Evolutionary conservation across 1,140 invertebrate genomes (phyloP).

Genomic region (Euura saliciscinereae): DNA sequence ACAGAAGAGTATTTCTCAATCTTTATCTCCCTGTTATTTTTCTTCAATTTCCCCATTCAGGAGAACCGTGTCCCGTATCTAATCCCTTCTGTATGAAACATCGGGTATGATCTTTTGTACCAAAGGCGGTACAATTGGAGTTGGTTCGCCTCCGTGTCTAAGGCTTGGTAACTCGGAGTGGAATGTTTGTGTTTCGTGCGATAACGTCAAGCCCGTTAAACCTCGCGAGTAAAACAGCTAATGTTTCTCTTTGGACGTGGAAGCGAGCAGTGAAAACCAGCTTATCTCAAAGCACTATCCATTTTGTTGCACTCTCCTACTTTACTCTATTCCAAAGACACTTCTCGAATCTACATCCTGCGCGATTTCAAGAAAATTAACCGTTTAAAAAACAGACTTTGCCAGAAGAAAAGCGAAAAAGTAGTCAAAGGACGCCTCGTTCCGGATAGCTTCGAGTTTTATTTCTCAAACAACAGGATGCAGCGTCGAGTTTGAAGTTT

Average conservation of each 20-base stretch:
- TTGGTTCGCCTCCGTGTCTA: too few relatives aligned
- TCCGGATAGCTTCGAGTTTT: too few relatives aligned
- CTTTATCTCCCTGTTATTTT: background rate
- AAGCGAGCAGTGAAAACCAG: background rate
- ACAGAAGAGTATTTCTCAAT: background rate
- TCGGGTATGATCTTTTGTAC: too few relatives aligned
- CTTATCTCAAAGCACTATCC: constrained; percentile 1
- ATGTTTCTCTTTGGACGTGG: background rate
- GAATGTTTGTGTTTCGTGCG: background rate
- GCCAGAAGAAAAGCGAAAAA: too few relatives aligned
- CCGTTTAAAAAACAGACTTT: too few relatives aligned
- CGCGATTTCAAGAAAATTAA: too few relatives aligned
- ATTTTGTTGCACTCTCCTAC: background rate
- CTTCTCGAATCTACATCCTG: too few relatives aligned
- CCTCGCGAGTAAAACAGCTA: background rate
- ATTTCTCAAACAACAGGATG: too few relatives aligned
- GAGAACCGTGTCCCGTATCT: background rate
- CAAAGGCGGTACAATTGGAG: too few relatives aligned
- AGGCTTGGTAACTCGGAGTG: background rate
- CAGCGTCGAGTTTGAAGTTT: too few relatives aligned
- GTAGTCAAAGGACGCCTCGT: too few relatives aligned
- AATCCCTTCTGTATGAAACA: background rate
- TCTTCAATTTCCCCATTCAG: background rate
- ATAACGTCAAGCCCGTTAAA: background rate
- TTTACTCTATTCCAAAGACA: background rate